A percentile compares a stretch with the other conserved stretches of the same genome.
Conservation (phyloP, 2,113 vertebrate genomes). For the Astur gentilis region DNA sequence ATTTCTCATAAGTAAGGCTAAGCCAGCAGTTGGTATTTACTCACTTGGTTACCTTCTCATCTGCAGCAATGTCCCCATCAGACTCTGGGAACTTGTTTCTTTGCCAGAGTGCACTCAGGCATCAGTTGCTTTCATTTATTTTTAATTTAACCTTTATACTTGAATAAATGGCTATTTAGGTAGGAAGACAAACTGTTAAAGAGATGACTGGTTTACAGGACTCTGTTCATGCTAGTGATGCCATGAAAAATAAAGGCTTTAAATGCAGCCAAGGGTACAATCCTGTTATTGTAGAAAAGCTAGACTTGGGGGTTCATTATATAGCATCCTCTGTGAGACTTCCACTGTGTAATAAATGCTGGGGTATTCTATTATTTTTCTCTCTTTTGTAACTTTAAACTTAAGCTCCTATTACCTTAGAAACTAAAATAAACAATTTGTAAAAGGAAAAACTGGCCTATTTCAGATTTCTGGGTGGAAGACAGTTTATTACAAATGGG, state of each 20-base stretch:
- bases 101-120: not conserved
- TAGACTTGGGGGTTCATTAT: not conserved
- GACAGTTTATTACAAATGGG: not conserved
- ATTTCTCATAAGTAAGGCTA: not conserved
- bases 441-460: not conserved
- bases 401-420: not conserved
- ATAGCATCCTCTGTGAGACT: not conserved
- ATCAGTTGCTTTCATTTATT: slow-evolving; percentile 55
- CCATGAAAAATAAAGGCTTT: not conserved
- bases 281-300: not conserved
- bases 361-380: not conserved
- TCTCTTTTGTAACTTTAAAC: not conserved
- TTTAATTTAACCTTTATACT: slow-evolving; percentile 25
- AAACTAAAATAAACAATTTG: not conserved
- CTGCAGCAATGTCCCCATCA: not conserved
- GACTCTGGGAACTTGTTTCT: slow-evolving; percentile 1
- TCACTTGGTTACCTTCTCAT: slow-evolving; percentile 9
- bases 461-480: not conserved
- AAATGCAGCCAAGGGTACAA: not conserved
- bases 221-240: not conserved
- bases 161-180: not conserved
- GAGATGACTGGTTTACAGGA: not conserved
- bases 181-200: slow-evolving; percentile 24
- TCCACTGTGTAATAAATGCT: not conserved
- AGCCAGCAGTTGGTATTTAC: not conserved